Evolutionary conservation across 2,113 vertebrate genomes (phyloP).

Genomic region (Centropus unirufus): DNA sequence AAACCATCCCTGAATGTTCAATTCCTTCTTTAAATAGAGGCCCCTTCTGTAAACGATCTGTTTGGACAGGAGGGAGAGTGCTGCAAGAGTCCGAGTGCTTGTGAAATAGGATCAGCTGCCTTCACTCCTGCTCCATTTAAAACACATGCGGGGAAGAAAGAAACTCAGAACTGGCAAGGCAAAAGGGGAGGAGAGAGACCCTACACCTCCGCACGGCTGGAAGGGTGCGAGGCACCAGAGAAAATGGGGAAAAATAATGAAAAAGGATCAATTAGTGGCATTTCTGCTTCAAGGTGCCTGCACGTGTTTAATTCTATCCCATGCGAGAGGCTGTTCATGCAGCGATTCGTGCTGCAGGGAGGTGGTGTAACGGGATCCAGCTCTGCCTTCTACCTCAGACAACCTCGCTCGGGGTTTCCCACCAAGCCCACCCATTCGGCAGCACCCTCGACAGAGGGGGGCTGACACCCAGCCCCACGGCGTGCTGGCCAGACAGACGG

Average conservation of each 20-base stretch:
- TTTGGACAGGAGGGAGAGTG: slow-evolving; percentile 64
- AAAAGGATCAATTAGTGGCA: slow-evolving; percentile 20
- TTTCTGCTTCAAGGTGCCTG: not conserved
- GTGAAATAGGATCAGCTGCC: slow-evolving; percentile 65
- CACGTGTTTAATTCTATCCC: not conserved
- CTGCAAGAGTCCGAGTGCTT: slow-evolving; percentile 56
- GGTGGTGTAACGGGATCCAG: not conserved
- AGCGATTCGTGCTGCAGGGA: not conserved
- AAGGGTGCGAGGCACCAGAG: not conserved
- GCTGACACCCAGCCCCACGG: not conserved
- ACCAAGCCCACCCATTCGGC: not conserved
- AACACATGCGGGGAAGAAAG: slow-evolving; percentile 37
- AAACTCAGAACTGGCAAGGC: slow-evolving; percentile 1
- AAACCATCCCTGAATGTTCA: slow-evolving; percentile 61
- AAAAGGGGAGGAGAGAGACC: not conserved
- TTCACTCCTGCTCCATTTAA: not conserved
- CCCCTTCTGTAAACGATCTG: slow-evolving; percentile 70
- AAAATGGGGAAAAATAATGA: not conserved
- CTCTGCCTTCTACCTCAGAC: not conserved
- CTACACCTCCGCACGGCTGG: rapidly evolving
- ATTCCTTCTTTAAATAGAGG: slow-evolving; percentile 68
- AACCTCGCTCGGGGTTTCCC: not conserved
- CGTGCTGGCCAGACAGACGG: not conserved
- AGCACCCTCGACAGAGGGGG: not conserved
- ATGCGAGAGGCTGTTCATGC: not conserved